These are phyloP conservation scores for Mizuhopecten yessoensis DNA, from an alignment of 1,140 invertebrate species.

Conservation along the genomic window DNA sequence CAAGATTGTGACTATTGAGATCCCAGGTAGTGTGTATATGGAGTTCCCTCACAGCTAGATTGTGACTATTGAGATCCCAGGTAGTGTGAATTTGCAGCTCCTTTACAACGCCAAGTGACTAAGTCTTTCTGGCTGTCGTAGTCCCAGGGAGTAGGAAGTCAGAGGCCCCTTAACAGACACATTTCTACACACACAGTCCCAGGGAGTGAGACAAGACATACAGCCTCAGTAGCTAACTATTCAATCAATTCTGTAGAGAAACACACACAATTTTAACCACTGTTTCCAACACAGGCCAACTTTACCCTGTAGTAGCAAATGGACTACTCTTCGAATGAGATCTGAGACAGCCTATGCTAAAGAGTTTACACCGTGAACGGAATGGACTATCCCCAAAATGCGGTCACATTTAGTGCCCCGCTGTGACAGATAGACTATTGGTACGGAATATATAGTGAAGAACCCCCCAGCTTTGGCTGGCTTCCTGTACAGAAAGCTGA, in stretches of 20 bases:
- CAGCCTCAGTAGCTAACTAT: slow-evolving; percentile 15
- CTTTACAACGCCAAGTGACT: no score
- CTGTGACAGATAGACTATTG: not conserved
- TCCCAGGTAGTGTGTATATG: no score
- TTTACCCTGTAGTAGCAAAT: slow-evolving; percentile 17
- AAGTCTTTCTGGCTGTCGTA: no score
- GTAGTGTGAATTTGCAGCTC: no score
- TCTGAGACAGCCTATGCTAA: not conserved
- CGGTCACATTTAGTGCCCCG: not conserved
- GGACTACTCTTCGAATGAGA: not conserved
- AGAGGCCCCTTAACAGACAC: not conserved
- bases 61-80: no score
- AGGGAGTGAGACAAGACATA: not conserved
- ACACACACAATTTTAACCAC: slow-evolving; percentile 15
- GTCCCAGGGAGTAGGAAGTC: not conserved
- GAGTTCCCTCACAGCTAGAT: no score
- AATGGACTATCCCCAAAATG: slow-evolving; percentile 16
- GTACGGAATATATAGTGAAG: not conserved
- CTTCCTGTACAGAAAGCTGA: slow-evolving; percentile 5
- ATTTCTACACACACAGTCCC: not conserved
- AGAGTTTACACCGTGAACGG: not conserved
- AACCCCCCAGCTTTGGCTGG: not conserved
- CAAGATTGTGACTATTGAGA: no score
- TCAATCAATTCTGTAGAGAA: slow-evolving; percentile 14
- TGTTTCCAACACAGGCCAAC: slow-evolving; percentile 10